phyloP scores from a whole-genome alignment of 2,888 invertebrate genomes.

The Gymnoscelis rufifasciata region DNA sequence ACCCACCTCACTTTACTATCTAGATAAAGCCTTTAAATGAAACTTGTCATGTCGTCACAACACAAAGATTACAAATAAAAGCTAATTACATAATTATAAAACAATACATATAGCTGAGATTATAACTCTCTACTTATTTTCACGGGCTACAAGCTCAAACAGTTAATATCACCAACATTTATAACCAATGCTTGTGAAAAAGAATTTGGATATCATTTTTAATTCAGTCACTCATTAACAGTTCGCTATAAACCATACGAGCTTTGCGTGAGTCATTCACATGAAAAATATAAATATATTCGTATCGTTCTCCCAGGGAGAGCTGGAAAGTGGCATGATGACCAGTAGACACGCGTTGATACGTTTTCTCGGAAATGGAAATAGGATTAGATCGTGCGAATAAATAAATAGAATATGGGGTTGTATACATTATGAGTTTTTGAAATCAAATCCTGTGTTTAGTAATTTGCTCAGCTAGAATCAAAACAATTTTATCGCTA shows the following conservation, averaged over 20 bases:
- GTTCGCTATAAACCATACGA: constrained; percentile 18
- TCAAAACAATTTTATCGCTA: no score
- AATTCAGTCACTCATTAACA: neutral
- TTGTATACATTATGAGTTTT: neutral
- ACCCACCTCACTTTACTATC: no score
- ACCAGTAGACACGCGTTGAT: constrained; percentile 49
- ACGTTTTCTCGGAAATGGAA: constrained; percentile 55
- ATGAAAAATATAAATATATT: constrained; percentile 55
- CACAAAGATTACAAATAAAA: no score
- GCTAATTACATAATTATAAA: no score
- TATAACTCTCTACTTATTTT: no score
- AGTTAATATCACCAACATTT: no score
- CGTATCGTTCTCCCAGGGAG: constrained; percentile 54
- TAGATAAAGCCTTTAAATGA: no score
- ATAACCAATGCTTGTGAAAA: no score
- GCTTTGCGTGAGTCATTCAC: constrained; percentile 42
- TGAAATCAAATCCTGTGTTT: neutral
- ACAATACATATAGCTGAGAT: no score
- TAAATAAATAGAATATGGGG: constrained; percentile 24
- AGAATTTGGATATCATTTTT: neutral
- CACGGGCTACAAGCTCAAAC: no score
- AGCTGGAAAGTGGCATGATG: constrained; percentile 40
- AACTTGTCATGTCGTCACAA: no score
- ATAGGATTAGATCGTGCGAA: constrained; percentile 40
- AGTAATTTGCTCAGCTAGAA: no score